phyloP scores from a whole-genome alignment of 2,113 vertebrate species.

The Microtus montanus region DNA sequence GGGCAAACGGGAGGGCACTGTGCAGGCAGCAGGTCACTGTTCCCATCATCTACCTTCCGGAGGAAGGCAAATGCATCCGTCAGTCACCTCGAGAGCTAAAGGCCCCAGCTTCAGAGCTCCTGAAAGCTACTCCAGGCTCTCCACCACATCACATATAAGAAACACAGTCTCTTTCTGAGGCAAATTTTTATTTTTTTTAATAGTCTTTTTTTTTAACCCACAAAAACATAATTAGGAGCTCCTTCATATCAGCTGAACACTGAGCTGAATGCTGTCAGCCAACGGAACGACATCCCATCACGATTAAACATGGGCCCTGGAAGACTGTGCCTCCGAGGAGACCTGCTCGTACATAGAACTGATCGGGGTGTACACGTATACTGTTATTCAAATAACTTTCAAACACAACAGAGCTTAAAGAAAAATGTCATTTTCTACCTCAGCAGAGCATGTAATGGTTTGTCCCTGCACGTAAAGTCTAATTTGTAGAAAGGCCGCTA shows the following conservation, averaged over 20 bases:
- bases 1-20: neutral
- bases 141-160: neutral
- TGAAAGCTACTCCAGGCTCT: constrained; percentile 52
- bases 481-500: constrained; percentile 76
- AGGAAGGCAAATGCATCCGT: constrained; percentile 36
- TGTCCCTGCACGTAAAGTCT: constrained; percentile 80
- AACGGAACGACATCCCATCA: constrained; percentile 74
- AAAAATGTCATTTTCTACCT: constrained; percentile 87
- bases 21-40: neutral
- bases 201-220: constrained; percentile 74
- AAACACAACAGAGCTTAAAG: constrained; percentile 79
- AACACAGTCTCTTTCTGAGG: constrained; percentile 52
- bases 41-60: constrained; percentile 12
- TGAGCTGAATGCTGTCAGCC: constrained; percentile 59
- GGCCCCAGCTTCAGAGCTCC: neutral
- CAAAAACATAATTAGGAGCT: constrained; percentile 60
- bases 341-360: constrained; percentile 79
- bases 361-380: constrained; percentile 75
- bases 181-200: constrained; percentile 39
- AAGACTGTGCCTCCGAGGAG: constrained; percentile 69
- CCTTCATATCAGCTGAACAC: constrained; percentile 48
- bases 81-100: neutral
- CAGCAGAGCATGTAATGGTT: constrained; percentile 87
- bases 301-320: constrained; percentile 65
- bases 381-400: constrained; percentile 84